Evolutionary conservation across 2,888 invertebrate species (phyloP).

Genomic region (Eristalis tenax): DNA sequence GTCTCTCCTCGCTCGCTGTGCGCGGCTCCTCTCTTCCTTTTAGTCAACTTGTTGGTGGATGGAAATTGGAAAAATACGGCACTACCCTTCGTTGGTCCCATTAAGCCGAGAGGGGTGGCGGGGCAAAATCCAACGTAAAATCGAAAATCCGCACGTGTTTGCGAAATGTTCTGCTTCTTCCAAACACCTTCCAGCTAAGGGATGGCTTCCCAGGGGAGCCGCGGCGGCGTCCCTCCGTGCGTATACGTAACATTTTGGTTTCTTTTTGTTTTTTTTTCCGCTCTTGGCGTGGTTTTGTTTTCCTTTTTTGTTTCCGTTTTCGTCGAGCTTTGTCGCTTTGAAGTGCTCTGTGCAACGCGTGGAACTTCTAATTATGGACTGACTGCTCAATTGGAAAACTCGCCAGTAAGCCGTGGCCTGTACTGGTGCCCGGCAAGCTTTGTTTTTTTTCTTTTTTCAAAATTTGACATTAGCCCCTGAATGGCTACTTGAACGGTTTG

Average conservation of each 20-base stretch:
- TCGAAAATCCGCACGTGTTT: constrained; percentile 34
- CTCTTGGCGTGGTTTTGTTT: background rate
- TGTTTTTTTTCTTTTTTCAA: background rate
- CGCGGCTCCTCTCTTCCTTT: background rate
- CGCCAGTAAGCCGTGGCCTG: background rate
- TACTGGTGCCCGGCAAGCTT: background rate
- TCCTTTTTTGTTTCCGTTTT: background rate
- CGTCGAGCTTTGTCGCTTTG: background rate
- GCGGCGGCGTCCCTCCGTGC: constrained; percentile 14
- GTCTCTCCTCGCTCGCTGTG: background rate
- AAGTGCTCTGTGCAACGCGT: constrained; percentile 19
- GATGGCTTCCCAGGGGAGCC: background rate
- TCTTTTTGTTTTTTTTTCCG: background rate
- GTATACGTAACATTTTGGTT: constrained; percentile 48
- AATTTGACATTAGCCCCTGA: background rate
- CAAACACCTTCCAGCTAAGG: background rate
- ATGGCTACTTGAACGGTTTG: background rate
- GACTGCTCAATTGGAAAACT: constrained; percentile 33
- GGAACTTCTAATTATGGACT: constrained; percentile 45
- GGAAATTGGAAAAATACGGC: constrained; percentile 1
- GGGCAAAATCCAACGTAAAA: background rate
- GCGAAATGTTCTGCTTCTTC: background rate
- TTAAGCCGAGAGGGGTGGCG: background rate
- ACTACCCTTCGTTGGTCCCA: background rate
- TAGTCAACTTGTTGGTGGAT: constrained; percentile 23